Evolutionary conservation across 1,140 invertebrate species (phyloP), one percentile per base, ranked within the genome.

Genomic region (Drosophila nigrodunni): DNA sequence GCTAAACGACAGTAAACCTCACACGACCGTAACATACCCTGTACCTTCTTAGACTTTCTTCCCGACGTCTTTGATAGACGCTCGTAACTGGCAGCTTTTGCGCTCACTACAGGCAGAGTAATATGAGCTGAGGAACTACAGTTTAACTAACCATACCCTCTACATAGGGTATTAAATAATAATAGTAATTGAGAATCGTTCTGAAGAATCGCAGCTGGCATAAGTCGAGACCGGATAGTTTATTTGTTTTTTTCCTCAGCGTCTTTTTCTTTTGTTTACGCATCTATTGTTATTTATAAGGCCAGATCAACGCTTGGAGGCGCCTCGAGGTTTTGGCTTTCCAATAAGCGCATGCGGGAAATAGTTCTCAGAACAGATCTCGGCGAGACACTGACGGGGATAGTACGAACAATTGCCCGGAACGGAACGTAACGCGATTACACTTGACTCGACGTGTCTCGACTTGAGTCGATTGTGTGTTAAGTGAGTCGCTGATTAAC

Each of bases 401-500:
- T 25, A 41, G 49, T 21, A 37, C 49, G 2, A 50, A 66, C 46
- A 55, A 66, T 65, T 72, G 61, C 34, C 30, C 50, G 69, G 52
- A 35, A 57, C 50, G 69, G 52, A 35, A 57, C 50, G 78, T 43
- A 43, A 43, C 41, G n/a, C 41, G 41, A n/a, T 43, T 13, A 43
- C 41, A 43, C 41, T 43, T 43, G 11, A 39, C 43, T 62, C 65
- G 35, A 21, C 25, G 25, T 30, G 25, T 30, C 25, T 60, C 35
- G 21, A 62, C 49, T 30, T 30, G 25, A 30, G 25, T 30, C 25
- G 25, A 30, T 30, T 30, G 25, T 57, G 50, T 41, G n/a, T 49
- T 69, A 64, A 65, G 55, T 82, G 43, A 47, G 44, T 10, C 54
- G 69, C 80, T 88, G 83, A 88, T 88, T 87, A 77, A 74, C 30